Evolutionary conservation across 2,113 vertebrate species (phyloP), one percentile per base, ranked within the genome.

Genomic region (Aegotheles bennettii): DNA sequence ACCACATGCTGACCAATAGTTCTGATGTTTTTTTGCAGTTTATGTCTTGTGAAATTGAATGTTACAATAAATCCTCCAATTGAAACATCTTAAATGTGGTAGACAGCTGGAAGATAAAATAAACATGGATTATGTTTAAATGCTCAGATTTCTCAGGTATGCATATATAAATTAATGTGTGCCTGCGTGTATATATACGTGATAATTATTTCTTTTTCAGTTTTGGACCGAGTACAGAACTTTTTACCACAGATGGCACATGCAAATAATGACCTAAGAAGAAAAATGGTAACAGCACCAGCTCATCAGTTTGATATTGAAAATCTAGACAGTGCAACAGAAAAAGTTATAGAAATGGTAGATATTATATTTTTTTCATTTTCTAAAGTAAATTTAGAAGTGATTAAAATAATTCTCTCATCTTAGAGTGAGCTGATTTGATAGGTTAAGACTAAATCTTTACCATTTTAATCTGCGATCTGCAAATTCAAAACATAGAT

Each of bases 341-440:
- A 98, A 90, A 98, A 97, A 68, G 86, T 99, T 65, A 99, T 99
- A 94, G 98, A 99, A 96, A 99, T 99, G 99, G 99, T 99, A 97
- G 98, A 28, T 79, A 7, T 11, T 29, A 20, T 36, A 31, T 63
- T 3, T 60, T 75, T 35, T 83, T 45, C 13, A 20, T 77, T 91
- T 73, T 29, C 12, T 70, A 26, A 23, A 8, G 18, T 61, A 36
- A 76, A 33, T 70, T 54, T 40, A 50, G 24, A n/a, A 68, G 5
- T 20, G 16, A 47, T 57, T 61, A 56, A 89, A 85, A 40, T 65
- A 67, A 57, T 59, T 69, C 16, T 79, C 6, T 77, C 45, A 33
- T 76, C 24, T 83, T 83, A 63, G 35, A 86, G 67, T 67, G 51
- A 67, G 11, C 26, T 94, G 31, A 40, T 89, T 47, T 69, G 43